phyloP scores from a whole-genome alignment of 1,140 invertebrate species.

The Lasioglossum albipes region DNA sequence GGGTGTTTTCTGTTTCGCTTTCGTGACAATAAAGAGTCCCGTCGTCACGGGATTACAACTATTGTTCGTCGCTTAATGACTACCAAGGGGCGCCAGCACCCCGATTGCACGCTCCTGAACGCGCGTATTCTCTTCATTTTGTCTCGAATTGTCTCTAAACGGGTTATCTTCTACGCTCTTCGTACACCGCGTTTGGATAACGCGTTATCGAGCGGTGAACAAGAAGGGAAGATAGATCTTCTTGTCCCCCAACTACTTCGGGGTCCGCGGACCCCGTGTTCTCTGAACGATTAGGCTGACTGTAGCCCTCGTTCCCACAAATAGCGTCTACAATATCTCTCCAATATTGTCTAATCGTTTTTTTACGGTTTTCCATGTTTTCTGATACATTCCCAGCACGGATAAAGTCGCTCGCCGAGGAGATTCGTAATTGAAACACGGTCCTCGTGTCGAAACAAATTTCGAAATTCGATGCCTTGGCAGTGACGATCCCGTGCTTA shows the following conservation, averaged over 20 bases:
- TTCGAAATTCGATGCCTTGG: conserved; percentile 59
- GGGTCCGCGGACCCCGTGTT: not conserved
- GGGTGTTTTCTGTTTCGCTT: not conserved
- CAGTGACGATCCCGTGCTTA: conserved; percentile 62
- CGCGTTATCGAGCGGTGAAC: conserved; percentile 22
- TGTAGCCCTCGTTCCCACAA: not conserved
- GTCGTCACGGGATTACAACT: conserved; percentile 5
- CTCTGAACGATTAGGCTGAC: not conserved
- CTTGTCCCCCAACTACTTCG: not conserved
- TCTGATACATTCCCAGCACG: too few relatives aligned
- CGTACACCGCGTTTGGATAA: conserved; percentile 22
- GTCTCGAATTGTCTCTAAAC: not conserved
- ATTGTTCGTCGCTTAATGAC: conserved; percentile 61
- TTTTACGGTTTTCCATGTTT: too few relatives aligned
- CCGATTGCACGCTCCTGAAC: conserved; percentile 34
- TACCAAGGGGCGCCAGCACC: conserved; percentile 73
- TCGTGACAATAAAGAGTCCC: conserved; percentile 10
- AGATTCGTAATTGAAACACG: not conserved
- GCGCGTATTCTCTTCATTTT: conserved; percentile 5
- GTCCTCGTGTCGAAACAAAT: conserved; percentile 25
- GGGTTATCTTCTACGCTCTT: conserved; percentile 12
- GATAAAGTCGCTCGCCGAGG: not conserved
- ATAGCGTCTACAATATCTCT: not conserved
- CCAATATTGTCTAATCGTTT: too few relatives aligned
- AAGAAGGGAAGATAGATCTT: conserved; percentile 29